Percentiles rank a stretch among this genome's conserved stretches.
These are phyloP conservation scores for Pangasius mekongensis DNA, from an alignment of 2,797 vertebrate genomes.

Conservation along the genomic window DNA sequence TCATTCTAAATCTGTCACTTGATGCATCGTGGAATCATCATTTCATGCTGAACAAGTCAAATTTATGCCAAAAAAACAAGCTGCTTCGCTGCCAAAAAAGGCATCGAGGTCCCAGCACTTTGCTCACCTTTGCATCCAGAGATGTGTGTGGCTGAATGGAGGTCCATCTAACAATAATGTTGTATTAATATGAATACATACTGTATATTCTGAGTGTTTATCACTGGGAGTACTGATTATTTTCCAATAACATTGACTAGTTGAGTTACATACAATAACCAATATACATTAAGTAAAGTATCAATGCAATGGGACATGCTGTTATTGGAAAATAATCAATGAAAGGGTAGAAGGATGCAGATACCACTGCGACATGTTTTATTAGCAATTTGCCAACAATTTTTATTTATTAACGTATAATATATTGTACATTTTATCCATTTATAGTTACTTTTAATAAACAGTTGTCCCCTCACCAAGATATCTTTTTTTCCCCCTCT, in stretches of 20 bases:
- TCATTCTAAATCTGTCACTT: conserved; percentile 41
- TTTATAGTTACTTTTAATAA: neutral
- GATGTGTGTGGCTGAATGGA: neutral
- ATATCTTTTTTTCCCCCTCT: neutral
- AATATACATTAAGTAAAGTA: neutral
- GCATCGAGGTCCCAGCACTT: neutral
- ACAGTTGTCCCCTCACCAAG: neutral
- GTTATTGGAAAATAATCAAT: neutral
- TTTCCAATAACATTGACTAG: neutral
- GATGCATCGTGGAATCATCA: conserved; percentile 39
- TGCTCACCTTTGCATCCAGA: neutral
- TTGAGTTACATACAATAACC: neutral
- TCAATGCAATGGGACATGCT: neutral
- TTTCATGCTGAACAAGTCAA: conserved; percentile 68
- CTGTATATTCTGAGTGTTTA: too few species aligned
- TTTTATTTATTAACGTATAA: neutral
- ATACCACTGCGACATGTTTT: neutral
- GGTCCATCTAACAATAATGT: neutral
- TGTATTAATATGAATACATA: neutral
- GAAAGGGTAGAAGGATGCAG: neutral
- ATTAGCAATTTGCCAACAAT: neutral
- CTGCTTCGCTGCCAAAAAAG: neutral
- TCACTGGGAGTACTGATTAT: too few species aligned
- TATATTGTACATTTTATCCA: neutral
- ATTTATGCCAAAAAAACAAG: conserved; percentile 20